Evolutionary conservation across 1,140 invertebrate species (phyloP).

Genomic region (Bilobella aurantiaca): DNA sequence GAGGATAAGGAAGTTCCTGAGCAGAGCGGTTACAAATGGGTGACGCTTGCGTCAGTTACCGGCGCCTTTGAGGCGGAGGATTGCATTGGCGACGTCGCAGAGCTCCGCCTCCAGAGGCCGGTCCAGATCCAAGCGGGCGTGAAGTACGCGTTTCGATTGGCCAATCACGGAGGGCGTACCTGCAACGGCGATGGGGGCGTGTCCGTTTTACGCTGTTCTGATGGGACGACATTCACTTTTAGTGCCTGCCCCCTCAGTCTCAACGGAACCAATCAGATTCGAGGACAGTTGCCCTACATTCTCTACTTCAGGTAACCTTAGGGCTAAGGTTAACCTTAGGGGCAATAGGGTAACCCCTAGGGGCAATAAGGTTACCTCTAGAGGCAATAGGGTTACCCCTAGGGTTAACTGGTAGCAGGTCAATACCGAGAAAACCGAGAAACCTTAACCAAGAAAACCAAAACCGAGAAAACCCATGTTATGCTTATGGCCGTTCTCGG

Average conservation of each 20-base stretch:
- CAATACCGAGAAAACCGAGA: no score
- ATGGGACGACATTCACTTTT: constrained; percentile 86
- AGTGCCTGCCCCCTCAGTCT: constrained; percentile 82
- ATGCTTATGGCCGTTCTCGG: no score
- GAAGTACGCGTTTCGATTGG: constrained; percentile 77
- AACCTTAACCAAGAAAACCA: no score
- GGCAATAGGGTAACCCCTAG: no score
- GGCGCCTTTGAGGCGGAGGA: constrained; percentile 67
- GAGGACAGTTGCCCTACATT: constrained; percentile 89
- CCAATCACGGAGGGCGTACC: constrained; percentile 83
- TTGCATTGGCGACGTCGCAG: constrained; percentile 62
- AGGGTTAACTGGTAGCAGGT: no score
- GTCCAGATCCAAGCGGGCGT: constrained; percentile 76
- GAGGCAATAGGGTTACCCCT: no score
- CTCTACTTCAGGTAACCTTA: constrained; percentile 57
- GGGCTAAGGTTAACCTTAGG: background rate
- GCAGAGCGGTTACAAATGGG: constrained; percentile 47
- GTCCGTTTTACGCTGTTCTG: constrained; percentile 73
- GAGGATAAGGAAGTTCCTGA: constrained; percentile 28
- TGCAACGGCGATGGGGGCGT: constrained; percentile 86
- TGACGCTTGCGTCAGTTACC: constrained; percentile 57
- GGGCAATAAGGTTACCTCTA: no score
- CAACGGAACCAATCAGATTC: constrained; percentile 83
- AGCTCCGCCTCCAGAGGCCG: constrained; percentile 82
- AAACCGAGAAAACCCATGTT: no score